Conservation (phyloP, 2,797 vertebrate genomes). For the Cynopterus sphinx region DNA sequence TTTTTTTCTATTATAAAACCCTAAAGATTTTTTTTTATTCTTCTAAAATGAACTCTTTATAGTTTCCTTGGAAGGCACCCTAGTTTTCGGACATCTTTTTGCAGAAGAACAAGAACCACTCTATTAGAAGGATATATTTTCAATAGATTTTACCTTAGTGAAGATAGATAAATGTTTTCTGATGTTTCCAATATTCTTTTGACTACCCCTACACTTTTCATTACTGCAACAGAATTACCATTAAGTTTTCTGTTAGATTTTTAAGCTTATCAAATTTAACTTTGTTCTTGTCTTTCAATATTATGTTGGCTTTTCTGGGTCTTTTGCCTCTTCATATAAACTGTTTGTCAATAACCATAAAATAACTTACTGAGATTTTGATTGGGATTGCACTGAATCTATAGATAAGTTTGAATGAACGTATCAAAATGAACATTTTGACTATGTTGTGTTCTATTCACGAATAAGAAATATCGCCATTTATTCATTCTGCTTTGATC, state of each 20-base stretch:
- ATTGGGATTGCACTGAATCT: not conserved
- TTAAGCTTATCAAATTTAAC: not conserved
- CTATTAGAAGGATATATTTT: not conserved
- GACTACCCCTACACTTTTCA: not conserved
- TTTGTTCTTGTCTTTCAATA: not conserved
- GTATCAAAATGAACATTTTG: not conserved
- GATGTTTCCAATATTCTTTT: not conserved
- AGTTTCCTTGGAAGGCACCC: not conserved
- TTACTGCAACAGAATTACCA: not conserved
- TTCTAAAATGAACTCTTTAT: not conserved
- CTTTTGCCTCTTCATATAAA: not conserved
- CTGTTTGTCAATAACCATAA: not conserved
- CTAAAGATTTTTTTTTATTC: not conserved
- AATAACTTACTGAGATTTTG: not conserved
- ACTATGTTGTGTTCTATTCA: not conserved
- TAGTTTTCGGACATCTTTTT: not conserved
- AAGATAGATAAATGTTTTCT: not conserved
- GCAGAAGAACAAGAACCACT: not conserved
- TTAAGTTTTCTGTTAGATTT: not conserved
- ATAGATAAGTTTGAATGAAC: not conserved
- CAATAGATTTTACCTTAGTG: not conserved
- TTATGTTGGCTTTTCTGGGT: not conserved
- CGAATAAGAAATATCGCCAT: not conserved
- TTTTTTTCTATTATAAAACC: not conserved
- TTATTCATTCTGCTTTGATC: not conserved